A percentile compares a stretch with the other conserved stretches of the same genome.
Evolutionary conservation across 37 sponge, comb jelly and placozoan species (phyloP).

Genomic region (Chondrilla cf. caribensis): DNA sequence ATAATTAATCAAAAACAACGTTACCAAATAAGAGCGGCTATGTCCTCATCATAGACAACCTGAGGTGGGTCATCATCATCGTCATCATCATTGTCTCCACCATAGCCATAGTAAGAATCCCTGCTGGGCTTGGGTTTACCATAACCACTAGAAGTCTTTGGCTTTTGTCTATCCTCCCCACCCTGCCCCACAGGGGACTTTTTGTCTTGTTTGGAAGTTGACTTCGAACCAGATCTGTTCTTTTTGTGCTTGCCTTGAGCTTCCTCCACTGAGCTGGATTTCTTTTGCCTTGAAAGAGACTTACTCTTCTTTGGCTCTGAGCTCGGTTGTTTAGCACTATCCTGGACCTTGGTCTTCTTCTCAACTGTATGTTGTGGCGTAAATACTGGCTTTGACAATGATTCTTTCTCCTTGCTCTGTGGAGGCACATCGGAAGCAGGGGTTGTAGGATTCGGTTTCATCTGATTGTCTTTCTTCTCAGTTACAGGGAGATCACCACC

Average conservation of each 20-base stretch:
- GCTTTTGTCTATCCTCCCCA: neutral
- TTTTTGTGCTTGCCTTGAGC: neutral
- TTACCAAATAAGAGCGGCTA: conserved; percentile 48
- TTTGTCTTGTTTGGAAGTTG: neutral
- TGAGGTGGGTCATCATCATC: conserved; percentile 12
- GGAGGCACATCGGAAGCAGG: too few species aligned
- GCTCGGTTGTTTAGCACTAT: too few species aligned
- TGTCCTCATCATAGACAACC: conserved; percentile 35
- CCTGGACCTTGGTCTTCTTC: too few species aligned
- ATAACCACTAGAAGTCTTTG: neutral
- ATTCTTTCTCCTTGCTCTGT: too few species aligned
- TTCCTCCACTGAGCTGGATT: neutral
- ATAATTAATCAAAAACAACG: too few species aligned
- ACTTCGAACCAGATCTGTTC: neutral
- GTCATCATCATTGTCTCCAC: neutral
- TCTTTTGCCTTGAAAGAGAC: neutral
- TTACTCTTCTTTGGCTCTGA: too few species aligned
- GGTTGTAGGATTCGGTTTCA: too few species aligned
- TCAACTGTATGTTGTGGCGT: too few species aligned
- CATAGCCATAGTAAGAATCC: neutral
- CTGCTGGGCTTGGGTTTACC: neutral
- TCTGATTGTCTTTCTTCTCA: too few species aligned
- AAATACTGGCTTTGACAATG: too few species aligned
- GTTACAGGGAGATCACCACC: too few species aligned
- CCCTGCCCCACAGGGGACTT: neutral